Conservation (phyloP, 2,797 vertebrate species). For the Tiaroga cobitis region DNA sequence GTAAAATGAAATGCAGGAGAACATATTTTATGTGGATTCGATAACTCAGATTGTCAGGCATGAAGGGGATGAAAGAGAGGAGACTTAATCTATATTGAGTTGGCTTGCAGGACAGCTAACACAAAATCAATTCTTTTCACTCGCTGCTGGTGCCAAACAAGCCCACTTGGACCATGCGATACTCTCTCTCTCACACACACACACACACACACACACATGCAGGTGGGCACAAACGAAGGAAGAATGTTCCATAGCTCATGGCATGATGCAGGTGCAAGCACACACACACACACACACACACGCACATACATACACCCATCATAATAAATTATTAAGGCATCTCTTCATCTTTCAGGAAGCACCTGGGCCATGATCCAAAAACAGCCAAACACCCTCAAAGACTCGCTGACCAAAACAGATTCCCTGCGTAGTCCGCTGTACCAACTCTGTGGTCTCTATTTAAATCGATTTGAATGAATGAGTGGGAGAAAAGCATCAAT, state of each 20-base stretch:
- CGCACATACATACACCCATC: background rate
- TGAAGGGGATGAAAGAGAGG: slow-evolving; percentile 43
- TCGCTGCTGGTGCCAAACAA: slow-evolving; percentile 57
- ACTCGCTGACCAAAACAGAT: slow-evolving; percentile 34
- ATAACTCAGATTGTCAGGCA: slow-evolving; percentile 56
- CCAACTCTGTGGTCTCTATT: background rate
- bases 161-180: slow-evolving; percentile 41
- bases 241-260: slow-evolving; percentile 22
- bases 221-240: background rate
- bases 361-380: slow-evolving; percentile 45
- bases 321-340: slow-evolving; percentile 45
- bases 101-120: slow-evolving; percentile 59
- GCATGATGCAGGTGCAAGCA: slow-evolving; percentile 28
- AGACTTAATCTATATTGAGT: slow-evolving; percentile 52
- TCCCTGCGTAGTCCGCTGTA: background rate
- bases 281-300: background rate
- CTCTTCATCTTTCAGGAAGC: slow-evolving; percentile 37
- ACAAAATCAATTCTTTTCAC: slow-evolving; percentile 62
- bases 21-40: slow-evolving; percentile 50
- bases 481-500: background rate
- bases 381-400: slow-evolving; percentile 10
- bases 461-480: slow-evolving; percentile 6
- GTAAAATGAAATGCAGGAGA: slow-evolving; percentile 43
- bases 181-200: background rate
- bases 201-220: background rate